Base-by-base conservation (phyloP, 2,888 invertebrate genomes). In the Aleiodes leptofemur region DNA sequence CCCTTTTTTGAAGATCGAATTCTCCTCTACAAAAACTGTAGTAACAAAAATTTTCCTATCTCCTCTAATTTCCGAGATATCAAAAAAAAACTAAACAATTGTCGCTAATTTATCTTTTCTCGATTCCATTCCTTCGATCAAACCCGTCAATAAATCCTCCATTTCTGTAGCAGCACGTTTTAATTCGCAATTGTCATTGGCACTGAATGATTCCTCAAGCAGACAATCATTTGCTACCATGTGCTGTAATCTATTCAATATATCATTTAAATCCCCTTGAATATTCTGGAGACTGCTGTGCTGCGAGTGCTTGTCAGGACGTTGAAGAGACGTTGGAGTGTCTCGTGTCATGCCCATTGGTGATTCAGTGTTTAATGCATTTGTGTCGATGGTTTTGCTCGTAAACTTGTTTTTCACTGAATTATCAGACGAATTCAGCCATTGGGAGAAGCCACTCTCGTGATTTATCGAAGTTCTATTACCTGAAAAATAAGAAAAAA, bases 81-180 rank as follows among this genome's bases (percentile, higher is more conserved):
- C 43, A 2, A 14, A n/a, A 11, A 23, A 69, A 50, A 16, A 56
- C 31, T 73, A 88, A 23, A 88, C 87, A 14, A 86, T 85, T 56
- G 88, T 87, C 14, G 88, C 86, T 34, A 88, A 83, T 80, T 87
- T 88, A 78, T 83, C 86, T 77, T 87, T 88, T 14, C 87, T 86
- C 53, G 87, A 87, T 83, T 94, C 94, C 31, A 94, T 94, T 34
- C 93, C 93, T 64, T 94, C 91, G 69, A 94, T 94, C 38, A 94
- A 89, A 0, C 93, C 92, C 0, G 94, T 93, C 14, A 94, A 89
- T 76, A 94, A 90, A 7, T 93, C 94, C 86, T 94, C 94, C 91
- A 94, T 94, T 86, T 94, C 94, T 38, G 92, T 93, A 0, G 94
- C 94, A 0, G 94, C 94, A 82, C 92, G 92, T 66, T 94, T 92